Conservation (phyloP, 1,140 invertebrate species). For the Drosophila rufa region DNA sequence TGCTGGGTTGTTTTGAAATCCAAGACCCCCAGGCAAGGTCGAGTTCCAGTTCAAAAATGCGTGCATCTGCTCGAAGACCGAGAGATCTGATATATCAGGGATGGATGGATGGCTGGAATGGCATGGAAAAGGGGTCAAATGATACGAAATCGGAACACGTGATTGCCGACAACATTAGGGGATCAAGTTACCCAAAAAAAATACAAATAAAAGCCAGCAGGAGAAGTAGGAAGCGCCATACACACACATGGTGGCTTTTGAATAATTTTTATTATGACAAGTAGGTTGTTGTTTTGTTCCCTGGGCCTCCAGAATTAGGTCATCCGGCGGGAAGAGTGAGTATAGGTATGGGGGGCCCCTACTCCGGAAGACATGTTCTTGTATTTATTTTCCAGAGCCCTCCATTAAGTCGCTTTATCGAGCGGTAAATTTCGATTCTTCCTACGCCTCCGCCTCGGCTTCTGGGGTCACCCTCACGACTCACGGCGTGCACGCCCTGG, state of each 20-base stretch:
- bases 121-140: slow-evolving; percentile 71
- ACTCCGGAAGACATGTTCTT: slow-evolving; percentile 48
- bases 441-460: slow-evolving; percentile 15
- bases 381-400: slow-evolving; percentile 22
- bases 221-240: slow-evolving; percentile 23
- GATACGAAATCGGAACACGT: slow-evolving; percentile 69
- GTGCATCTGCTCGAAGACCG: slow-evolving; percentile 26
- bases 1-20: slow-evolving; percentile 71
- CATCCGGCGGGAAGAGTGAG: slow-evolving; percentile 41
- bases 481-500: slow-evolving; percentile 47
- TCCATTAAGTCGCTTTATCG: slow-evolving; percentile 77
- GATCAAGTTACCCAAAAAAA: slow-evolving; percentile 64
- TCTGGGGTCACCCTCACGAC: slow-evolving; percentile 50
- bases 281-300: slow-evolving; percentile 38
- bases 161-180: slow-evolving; percentile 70
- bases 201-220: slow-evolving; percentile 13
- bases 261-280: slow-evolving; percentile 52
- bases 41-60: slow-evolving; percentile 47
- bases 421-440: slow-evolving; percentile 70
- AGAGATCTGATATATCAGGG: slow-evolving; percentile 30
- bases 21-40: slow-evolving; percentile 72
- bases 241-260: slow-evolving; percentile 31
- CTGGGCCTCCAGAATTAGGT: slow-evolving; percentile 57
- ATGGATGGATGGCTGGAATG: slow-evolving; percentile 10
- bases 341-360: slow-evolving; percentile 19